phyloP scores from a whole-genome alignment of 2,888 invertebrate species.

The Nebria brevicollis region DNA sequence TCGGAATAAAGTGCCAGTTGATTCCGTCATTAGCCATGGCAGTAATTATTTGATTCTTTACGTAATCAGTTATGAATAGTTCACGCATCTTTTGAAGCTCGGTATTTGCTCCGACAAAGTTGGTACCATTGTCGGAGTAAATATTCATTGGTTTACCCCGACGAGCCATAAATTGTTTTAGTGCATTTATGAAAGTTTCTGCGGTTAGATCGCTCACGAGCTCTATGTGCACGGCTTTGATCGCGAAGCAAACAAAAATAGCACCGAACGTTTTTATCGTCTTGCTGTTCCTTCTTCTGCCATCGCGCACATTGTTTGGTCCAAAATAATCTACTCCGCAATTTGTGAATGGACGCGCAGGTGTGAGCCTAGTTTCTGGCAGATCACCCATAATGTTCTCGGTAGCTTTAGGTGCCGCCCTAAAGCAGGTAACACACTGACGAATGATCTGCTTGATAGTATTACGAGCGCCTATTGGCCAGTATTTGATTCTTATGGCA shows the following conservation, averaged over 20 bases:
- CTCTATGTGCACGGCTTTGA: constrained; percentile 56
- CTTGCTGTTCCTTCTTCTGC: neutral
- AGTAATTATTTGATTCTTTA: neutral
- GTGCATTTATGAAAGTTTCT: constrained; percentile 54
- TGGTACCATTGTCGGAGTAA: constrained; percentile 55
- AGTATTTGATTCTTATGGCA: constrained; percentile 42
- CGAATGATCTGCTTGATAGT: constrained; percentile 36
- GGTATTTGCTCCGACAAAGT: constrained; percentile 55
- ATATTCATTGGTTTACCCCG: constrained; percentile 52
- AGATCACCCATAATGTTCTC: constrained; percentile 4
- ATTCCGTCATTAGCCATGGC: constrained; percentile 25
- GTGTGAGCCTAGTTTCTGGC: neutral
- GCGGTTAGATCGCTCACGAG: constrained; percentile 54
- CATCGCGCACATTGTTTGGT: neutral
- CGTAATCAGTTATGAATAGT: constrained; percentile 1
- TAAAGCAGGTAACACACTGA: constrained; percentile 42
- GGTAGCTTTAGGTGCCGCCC: neutral
- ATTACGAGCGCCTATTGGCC: constrained; percentile 48
- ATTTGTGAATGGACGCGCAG: constrained; percentile 14
- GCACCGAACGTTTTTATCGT: constrained; percentile 45
- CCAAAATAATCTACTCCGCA: constrained; percentile 18
- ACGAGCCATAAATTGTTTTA: constrained; percentile 54
- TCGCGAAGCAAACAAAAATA: constrained; percentile 55
- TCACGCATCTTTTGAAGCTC: constrained; percentile 49
- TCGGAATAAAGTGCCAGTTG: constrained; percentile 54